Evolutionary conservation across 2,888 invertebrate species (phyloP), one percentile per base, ranked within the genome.

Genomic region (Caenorhabditis sulstoni): DNA sequence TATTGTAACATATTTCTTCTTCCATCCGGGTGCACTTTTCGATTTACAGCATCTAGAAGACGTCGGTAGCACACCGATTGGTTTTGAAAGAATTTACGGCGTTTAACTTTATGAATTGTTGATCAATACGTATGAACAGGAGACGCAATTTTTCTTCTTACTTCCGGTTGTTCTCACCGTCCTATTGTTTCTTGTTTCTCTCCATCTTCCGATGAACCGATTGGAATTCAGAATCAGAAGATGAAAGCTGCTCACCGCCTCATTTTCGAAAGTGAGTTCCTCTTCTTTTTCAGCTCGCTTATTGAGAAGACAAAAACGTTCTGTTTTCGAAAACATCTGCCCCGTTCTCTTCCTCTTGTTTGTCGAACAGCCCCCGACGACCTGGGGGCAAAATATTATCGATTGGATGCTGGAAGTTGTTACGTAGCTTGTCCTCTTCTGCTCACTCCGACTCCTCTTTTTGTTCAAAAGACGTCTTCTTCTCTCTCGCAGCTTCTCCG

Each of bases 1-100:
- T 74, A 66, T 66, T 74, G 66, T 74, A 66, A 59, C 59, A 66
- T 74, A 61, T 74, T 59, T 41, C 45, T 55, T 52, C 41, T 18
- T 67, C 4, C 37, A 16, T 3, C 52, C 66, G 73, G 64, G 73
- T 64, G 41, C 64, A 47, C 37, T 45, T 41, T 41, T 29, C 57
- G 55, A 52, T 12, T 52, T 12, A 66, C 16, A 52, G 59, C 61
- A 29, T 29, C 29, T 29, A 29, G 29, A 35, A 59, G 65, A 66
- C 73, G 65, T 58, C 35, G 62, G 55, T 35, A 55, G 62, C 55
- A n/a, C 20, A 53, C 18, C 35, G 53, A 53, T 52, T 7, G 37
- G 18, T 11, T 52, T 59, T 68, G 12, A 66, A 22, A 47, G 45
- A 57, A 23, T 45, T 57, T 23, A 57, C 53, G 62, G 71, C 62